phyloP scores from a whole-genome alignment of 30 jellyfish, hydroid and myxozoan genomes.

The Chrysaora quinquecirrha region DNA sequence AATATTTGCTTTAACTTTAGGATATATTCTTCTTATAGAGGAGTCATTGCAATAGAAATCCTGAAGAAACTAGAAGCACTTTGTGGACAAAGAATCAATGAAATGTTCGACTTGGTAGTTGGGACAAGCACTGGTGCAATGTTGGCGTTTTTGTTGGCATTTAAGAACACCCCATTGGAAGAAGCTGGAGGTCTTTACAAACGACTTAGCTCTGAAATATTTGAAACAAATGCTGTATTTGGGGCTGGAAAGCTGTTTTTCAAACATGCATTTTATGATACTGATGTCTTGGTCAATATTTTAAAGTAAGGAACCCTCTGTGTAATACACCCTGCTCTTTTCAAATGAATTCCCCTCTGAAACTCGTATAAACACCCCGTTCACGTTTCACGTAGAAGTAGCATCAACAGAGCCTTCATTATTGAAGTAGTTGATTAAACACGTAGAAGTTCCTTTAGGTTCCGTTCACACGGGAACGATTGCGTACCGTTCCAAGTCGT shows the following conservation, averaged over 20 bases:
- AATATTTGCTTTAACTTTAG: too few species aligned
- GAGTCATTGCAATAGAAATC: slow-evolving; percentile 72
- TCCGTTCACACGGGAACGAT: too few species aligned
- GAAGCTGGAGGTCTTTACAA: slow-evolving; percentile 58
- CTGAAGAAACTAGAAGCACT: slow-evolving; percentile 59
- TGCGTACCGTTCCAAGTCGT: too few species aligned
- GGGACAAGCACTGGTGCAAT: slow-evolving; percentile 96
- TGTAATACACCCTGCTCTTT: too few species aligned
- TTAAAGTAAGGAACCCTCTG: slow-evolving; percentile 47
- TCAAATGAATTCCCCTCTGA: too few species aligned
- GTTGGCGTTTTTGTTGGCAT: slow-evolving; percentile 73
- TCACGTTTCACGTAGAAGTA: too few species aligned
- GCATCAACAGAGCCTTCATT: too few species aligned
- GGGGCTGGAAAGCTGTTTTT: slow-evolving; percentile 83
- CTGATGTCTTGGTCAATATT: slow-evolving; percentile 49
- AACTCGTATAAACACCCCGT: too few species aligned
- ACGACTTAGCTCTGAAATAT: slow-evolving; percentile 66
- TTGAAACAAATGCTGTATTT: slow-evolving; percentile 41
- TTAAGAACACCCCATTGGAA: slow-evolving; percentile 36
- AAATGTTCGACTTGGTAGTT: slow-evolving; percentile 80
- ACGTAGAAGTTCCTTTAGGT: too few species aligned
- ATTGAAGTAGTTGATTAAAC: too few species aligned
- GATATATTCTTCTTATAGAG: slow-evolving; percentile 41
- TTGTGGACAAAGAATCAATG: slow-evolving; percentile 59
- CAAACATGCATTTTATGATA: slow-evolving; percentile 86